These are phyloP conservation scores for Zaprionus bogoriensis DNA, from an alignment of 2,888 invertebrate species.

Conservation along the genomic window DNA sequence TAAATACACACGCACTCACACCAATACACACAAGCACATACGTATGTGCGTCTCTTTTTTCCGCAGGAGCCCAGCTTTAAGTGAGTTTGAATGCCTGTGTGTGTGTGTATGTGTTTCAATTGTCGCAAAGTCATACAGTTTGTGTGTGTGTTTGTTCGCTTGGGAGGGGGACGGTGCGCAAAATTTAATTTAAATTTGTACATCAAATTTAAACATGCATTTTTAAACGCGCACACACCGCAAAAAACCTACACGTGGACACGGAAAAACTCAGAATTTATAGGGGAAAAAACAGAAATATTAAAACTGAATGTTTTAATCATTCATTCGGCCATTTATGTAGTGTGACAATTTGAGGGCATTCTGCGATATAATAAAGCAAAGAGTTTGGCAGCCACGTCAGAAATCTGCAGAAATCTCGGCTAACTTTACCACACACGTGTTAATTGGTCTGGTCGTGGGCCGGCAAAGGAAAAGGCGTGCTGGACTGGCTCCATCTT, in stretches of 20 bases:
- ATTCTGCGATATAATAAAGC: constrained; percentile 53
- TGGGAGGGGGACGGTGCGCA: too few relatives aligned
- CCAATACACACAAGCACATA: too few relatives aligned
- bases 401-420: constrained; percentile 42
- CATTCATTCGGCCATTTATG: constrained; percentile 59
- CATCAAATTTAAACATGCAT: constrained; percentile 68
- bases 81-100: not conserved
- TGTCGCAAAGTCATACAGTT: constrained; percentile 55
- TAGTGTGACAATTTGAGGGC: constrained; percentile 25
- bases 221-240: constrained; percentile 49
- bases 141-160: constrained; percentile 5
- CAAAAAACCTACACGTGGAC: not conserved
- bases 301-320: constrained; percentile 43
- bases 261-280: not conserved
- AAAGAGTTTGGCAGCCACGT: constrained; percentile 19
- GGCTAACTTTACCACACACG: constrained; percentile 37
- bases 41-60: constrained; percentile 46
- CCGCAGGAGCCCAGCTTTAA: constrained; percentile 26
- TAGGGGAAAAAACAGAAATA: not conserved
- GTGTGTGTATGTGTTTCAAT: constrained; percentile 39
- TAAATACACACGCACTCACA: too few relatives aligned
- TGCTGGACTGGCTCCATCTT: not conserved
- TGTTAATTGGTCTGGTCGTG: constrained; percentile 60
- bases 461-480: not conserved
- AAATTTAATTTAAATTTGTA: constrained; percentile 76